Evolutionary conservation across 2,888 invertebrate genomes (phyloP).

Genomic region (Alentia gelatinosa): DNA sequence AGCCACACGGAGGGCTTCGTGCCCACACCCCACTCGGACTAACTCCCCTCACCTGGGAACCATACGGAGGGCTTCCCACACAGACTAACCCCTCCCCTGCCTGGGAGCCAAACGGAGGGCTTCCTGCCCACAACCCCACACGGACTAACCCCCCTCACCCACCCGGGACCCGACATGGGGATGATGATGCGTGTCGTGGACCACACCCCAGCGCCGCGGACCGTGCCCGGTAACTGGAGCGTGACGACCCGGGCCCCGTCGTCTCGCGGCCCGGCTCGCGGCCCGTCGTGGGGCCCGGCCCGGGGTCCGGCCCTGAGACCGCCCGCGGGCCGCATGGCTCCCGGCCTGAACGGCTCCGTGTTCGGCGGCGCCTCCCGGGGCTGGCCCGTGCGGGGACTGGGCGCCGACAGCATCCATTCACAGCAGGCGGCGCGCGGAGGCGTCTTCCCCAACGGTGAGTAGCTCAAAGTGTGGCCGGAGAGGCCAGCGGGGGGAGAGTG

Average conservation of each 20-base stretch:
- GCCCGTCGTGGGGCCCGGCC: background rate
- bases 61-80: too few species aligned
- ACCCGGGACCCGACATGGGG: background rate
- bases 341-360: constrained; percentile 35
- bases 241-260: background rate
- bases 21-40: too few species aligned
- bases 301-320: constrained; percentile 16
- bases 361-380: constrained; percentile 24
- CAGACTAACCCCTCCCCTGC: too few species aligned
- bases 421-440: background rate
- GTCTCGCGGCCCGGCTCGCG: background rate
- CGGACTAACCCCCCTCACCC: background rate
- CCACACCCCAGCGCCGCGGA: background rate
- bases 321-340: constrained; percentile 38
- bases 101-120: too few species aligned
- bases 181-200: constrained; percentile 46
- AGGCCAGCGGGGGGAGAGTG: background rate
- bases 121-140: too few species aligned
- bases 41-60: too few species aligned
- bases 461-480: background rate
- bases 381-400: constrained; percentile 28
- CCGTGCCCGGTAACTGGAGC: background rate
- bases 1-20: too few species aligned
- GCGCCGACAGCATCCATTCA: constrained; percentile 35
- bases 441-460: constrained; percentile 39